Percentiles rank a stretch among this genome's conserved stretches.
These are phyloP conservation scores for Octodon degus DNA, from an alignment of 2,113 vertebrate genomes.

Conservation along the genomic window DNA sequence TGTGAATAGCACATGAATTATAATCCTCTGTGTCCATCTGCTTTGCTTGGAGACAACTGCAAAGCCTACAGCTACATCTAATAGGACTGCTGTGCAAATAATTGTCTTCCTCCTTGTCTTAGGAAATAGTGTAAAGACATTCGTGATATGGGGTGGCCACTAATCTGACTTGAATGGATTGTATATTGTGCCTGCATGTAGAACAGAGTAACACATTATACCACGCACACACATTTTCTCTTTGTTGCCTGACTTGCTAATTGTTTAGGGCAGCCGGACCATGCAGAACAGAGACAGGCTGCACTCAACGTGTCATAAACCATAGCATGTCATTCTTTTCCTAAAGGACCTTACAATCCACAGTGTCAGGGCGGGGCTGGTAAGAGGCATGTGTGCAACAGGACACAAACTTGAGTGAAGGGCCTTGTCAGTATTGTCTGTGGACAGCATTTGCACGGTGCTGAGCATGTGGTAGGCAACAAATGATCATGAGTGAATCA, in stretches of 20 bases:
- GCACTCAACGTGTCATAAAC: background rate
- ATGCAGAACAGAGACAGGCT: background rate
- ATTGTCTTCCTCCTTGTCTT: background rate
- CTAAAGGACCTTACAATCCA: background rate
- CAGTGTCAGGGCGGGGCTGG: rapidly evolving
- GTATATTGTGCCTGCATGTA: background rate
- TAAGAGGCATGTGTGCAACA: background rate
- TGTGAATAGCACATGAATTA: background rate
- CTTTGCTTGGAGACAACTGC: background rate
- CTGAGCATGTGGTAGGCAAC: background rate
- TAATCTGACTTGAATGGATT: background rate
- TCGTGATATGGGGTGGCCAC: background rate
- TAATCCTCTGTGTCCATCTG: background rate
- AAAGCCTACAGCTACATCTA: background rate
- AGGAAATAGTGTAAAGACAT: background rate
- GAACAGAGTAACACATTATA: background rate
- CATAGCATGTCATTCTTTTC: background rate
- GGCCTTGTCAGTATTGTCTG: background rate
- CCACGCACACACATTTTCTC: background rate
- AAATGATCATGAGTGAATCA: background rate
- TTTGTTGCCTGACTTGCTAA: background rate
- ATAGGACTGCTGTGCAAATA: background rate
- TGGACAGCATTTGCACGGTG: background rate
- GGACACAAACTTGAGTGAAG: background rate
- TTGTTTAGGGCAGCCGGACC: background rate